Evolutionary conservation across 2,888 invertebrate genomes (phyloP).

Genomic region (Agrotis ipsilon): DNA sequence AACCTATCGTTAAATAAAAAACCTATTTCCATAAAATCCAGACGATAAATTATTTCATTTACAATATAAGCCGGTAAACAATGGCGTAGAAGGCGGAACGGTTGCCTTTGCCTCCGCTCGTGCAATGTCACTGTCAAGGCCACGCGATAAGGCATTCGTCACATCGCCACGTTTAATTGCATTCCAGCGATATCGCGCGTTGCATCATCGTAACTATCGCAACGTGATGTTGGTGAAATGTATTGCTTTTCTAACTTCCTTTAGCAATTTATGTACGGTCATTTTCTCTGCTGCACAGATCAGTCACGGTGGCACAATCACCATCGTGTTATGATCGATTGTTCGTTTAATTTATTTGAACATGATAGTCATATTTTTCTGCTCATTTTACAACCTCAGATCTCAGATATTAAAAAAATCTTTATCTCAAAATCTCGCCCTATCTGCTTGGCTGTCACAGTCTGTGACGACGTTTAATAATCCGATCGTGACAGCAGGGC

Average conservation of each 20-base stretch:
- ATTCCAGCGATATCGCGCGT: slow-evolving; percentile 85
- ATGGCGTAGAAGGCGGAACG: slow-evolving; percentile 56
- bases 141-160: slow-evolving; percentile 84
- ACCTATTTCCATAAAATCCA: not conserved
- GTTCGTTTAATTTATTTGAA: slow-evolving; percentile 42
- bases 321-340: slow-evolving; percentile 51
- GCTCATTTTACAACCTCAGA: slow-evolving; percentile 3
- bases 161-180: slow-evolving; percentile 86
- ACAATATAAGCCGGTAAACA: slow-evolving; percentile 59
- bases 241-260: slow-evolving; percentile 62
- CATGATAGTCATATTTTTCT: slow-evolving; percentile 19
- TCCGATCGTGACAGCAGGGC: not conserved
- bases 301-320: slow-evolving; percentile 65
- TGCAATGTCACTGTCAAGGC: slow-evolving; percentile 88
- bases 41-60: slow-evolving; percentile 25
- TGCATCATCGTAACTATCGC: slow-evolving; percentile 85
- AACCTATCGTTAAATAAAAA: too few relatives aligned
- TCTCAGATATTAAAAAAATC: too few relatives aligned
- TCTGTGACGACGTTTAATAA: too few relatives aligned
- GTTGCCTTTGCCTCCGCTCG: slow-evolving; percentile 59
- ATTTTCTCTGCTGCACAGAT: slow-evolving; percentile 66
- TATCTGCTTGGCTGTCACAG: not conserved
- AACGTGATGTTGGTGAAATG: slow-evolving; percentile 78
- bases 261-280: slow-evolving; percentile 62
- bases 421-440: not conserved